These are phyloP conservation scores for Pseudochirops cupreus DNA, from an alignment of 2,797 vertebrate species.

Conservation along the genomic window DNA sequence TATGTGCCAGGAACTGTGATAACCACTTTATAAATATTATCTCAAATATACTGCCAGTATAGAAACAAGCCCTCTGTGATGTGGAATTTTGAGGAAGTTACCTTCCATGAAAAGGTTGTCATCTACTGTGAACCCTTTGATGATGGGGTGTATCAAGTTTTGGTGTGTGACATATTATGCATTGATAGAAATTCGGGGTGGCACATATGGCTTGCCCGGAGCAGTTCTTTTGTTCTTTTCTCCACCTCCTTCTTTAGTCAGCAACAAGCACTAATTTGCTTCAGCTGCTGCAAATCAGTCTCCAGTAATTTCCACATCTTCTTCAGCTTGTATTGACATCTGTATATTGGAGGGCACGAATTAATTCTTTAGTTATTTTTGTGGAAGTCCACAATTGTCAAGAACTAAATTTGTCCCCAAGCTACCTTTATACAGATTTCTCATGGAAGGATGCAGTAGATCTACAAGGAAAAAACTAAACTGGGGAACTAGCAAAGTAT, in stretches of 20 bases:
- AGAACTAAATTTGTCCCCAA: conserved; percentile 58
- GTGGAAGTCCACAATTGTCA: conserved; percentile 31
- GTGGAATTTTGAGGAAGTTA: conserved; percentile 39
- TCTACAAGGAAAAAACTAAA: conserved; percentile 32
- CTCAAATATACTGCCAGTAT: neutral
- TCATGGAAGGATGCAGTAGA: conserved; percentile 22
- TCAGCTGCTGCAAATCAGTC: conserved; percentile 76
- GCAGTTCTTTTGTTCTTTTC: conserved; percentile 74
- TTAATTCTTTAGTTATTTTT: conserved; percentile 68
- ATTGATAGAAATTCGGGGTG: conserved; percentile 75
- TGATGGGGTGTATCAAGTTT: conserved; percentile 54
- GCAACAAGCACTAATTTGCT: conserved; percentile 74
- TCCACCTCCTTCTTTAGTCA: conserved; percentile 60
- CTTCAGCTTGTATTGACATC: conserved; percentile 68
- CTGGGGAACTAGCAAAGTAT: conserved; percentile 37
- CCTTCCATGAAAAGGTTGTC: conserved; percentile 52
- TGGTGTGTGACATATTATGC: conserved; percentile 48
- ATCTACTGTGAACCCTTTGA: conserved; percentile 51
- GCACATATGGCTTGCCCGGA: conserved; percentile 79
- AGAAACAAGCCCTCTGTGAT: conserved; percentile 27
- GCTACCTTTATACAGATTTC: conserved; percentile 33
- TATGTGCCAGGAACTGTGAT: neutral
- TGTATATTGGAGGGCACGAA: conserved; percentile 67
- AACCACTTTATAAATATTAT: neutral
- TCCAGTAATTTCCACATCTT: conserved; percentile 77